Conservation (phyloP, 2,797 vertebrate genomes). For the Sebastes matsubarae region DNA sequence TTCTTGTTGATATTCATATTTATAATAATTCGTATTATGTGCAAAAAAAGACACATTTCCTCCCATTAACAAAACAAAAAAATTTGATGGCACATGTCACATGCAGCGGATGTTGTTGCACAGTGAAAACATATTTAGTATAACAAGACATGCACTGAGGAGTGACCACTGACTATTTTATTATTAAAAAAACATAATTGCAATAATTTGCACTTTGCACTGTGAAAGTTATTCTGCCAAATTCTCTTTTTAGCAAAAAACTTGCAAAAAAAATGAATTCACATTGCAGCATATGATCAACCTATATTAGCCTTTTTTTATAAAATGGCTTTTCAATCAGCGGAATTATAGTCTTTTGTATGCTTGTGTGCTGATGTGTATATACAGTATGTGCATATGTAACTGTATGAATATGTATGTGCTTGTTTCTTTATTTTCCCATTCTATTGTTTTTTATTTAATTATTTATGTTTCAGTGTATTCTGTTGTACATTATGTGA, state of each 20-base stretch:
- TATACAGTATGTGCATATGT: slow-evolving; percentile 1
- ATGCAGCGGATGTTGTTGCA: too few relatives aligned
- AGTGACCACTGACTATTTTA: too few relatives aligned
- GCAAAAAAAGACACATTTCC: background rate
- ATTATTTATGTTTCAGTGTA: too few relatives aligned
- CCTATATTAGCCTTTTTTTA: slow-evolving; percentile 3
- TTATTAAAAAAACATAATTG: background rate
- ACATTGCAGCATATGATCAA: background rate
- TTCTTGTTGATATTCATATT: background rate
- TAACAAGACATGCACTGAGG: too few relatives aligned
- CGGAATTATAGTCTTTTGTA: too few relatives aligned
- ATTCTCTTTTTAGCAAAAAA: background rate
- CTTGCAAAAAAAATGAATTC: background rate
- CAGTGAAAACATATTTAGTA: too few relatives aligned
- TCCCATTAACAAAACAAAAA: background rate
- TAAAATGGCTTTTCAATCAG: too few relatives aligned
- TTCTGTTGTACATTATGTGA: too few relatives aligned
- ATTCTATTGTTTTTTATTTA: too few relatives aligned
- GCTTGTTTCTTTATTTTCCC: background rate
- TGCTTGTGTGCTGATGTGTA: background rate
- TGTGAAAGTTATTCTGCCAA: background rate
- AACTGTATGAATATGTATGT: too few relatives aligned
- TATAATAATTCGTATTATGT: background rate
- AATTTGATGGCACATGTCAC: too few relatives aligned
- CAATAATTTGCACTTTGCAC: background rate